phyloP scores from a whole-genome alignment of 1,140 invertebrate species.

The Limonius californicus region DNA sequence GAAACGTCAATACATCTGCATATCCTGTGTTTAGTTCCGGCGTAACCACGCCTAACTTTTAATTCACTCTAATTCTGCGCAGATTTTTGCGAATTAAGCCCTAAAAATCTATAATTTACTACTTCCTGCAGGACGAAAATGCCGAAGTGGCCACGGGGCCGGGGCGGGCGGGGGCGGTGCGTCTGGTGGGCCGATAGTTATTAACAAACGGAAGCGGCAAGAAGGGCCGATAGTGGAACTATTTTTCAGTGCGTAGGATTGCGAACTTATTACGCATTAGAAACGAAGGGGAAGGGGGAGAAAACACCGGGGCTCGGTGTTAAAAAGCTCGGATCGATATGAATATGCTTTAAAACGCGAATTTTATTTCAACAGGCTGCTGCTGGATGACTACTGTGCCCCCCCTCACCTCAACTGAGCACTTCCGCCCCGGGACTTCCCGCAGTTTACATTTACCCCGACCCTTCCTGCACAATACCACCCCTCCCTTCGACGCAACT shows the following conservation, averaged over 20 bases:
- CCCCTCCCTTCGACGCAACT: slow-evolving; percentile 36
- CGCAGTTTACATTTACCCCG: slow-evolving; percentile 46
- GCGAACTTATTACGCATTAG: slow-evolving; percentile 26
- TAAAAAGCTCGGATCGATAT: slow-evolving; percentile 45
- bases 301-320: slow-evolving; percentile 31
- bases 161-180: not conserved
- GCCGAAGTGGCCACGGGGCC: too few relatives aligned
- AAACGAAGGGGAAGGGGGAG: slow-evolving; percentile 17
- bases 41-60: slow-evolving; percentile 40
- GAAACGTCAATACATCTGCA: slow-evolving; percentile 44
- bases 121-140: not conserved
- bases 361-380: slow-evolving; percentile 43
- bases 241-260: slow-evolving; percentile 23
- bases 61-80: slow-evolving; percentile 39
- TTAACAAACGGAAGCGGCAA: not conserved
- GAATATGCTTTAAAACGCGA: slow-evolving; percentile 46
- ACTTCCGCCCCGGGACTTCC: slow-evolving; percentile 45
- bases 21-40: slow-evolving; percentile 36
- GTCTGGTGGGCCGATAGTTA: not conserved
- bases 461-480: slow-evolving; percentile 27
- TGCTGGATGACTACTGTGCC: slow-evolving; percentile 25
- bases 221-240: slow-evolving; percentile 14
- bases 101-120: slow-evolving; percentile 24
- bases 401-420: slow-evolving; percentile 21
- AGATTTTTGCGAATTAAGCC: slow-evolving; percentile 37